Base-by-base conservation (phyloP, 2,888 invertebrate genomes). In the Clunio marinus region DNA sequence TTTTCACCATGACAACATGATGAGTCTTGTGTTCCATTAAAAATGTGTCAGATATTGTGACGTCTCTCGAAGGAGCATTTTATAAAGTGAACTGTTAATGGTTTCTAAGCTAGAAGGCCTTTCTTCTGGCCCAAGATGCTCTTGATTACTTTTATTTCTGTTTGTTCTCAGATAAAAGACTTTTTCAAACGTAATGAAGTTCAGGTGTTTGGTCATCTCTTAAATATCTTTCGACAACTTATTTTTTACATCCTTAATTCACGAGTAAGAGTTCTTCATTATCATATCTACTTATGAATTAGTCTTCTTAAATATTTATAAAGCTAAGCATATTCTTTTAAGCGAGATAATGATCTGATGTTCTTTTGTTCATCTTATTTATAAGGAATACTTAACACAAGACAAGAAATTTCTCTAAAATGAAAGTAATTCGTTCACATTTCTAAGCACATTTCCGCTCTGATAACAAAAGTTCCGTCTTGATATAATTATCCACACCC, bases 381-480 rank as follows among this genome's bases (percentile, higher is more conserved):
- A 15, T 10, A 22, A 3, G 3, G 51, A 51, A 51, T 51, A 51
- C n/a, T n/a, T n/a, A 51, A 51, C 17, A n/a, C 51, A 22, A 22
- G 22, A 51, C 51, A 51, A 51, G 10, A 41, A 41, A 41, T 51
- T 51, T 51, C n/a, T n/a, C n/a, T n/a, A n/a, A n/a, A n/a, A n/a
- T n/a, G n/a, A n/a, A n/a, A n/a, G n/a, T n/a, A n/a, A n/a, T n/a
- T n/a, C n/a, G n/a, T 57, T 57, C n/a, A 25, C 27, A 13, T n/a
- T n/a, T 51, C 13, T 57, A 57, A 24, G 57, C 57, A 57, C 27
- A 25, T 51, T 57, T 57, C 57, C 57, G 57, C 57, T 57, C 57
- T 57, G 57, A 57, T 57, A 13, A 32, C 32, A 32, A n/a, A n/a
- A n/a, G n/a, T n/a, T n/a, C n/a, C n/a, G n/a, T n/a, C n/a, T n/a